phyloP scores from a whole-genome alignment of 2,797 vertebrate genomes.

The Lycodopsis pacificus region DNA sequence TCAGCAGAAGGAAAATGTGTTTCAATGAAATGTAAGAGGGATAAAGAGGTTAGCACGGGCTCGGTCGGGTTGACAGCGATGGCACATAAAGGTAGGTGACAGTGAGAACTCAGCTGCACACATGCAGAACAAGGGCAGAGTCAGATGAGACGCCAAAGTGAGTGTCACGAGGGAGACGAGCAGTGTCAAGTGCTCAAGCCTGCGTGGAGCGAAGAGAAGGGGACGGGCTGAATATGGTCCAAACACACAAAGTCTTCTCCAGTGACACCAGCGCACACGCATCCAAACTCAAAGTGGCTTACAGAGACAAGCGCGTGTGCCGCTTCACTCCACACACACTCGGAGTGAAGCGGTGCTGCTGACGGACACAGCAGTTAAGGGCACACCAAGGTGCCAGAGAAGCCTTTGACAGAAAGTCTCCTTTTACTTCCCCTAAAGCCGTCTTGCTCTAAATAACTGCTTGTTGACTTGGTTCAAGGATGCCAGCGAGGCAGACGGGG shows the following conservation, averaged over 20 bases:
- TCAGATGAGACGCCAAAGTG: conserved; percentile 59
- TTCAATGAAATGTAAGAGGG: conserved; percentile 3
- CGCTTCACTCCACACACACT: conserved; percentile 28
- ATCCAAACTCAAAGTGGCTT: conserved; percentile 46
- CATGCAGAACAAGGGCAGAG: conserved; percentile 46
- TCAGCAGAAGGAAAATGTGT: background rate
- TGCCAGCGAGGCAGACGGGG: conserved; percentile 46
- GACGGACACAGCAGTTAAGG: conserved; percentile 65
- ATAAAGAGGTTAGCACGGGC: conserved; percentile 37
- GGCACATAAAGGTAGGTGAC: conserved; percentile 46
- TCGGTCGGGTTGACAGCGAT: conserved; percentile 26
- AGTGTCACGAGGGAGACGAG: conserved; percentile 69
- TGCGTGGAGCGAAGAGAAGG: conserved; percentile 48
- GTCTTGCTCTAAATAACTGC: conserved; percentile 55
- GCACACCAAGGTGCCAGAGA: conserved; percentile 63
- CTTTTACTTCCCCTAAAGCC: conserved; percentile 54
- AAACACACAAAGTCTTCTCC: conserved; percentile 39
- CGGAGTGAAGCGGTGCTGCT: conserved; percentile 44
- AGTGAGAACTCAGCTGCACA: conserved; percentile 40
- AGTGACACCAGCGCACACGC: conserved; percentile 50
- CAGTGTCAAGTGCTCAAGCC: conserved; percentile 72
- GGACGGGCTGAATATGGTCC: conserved; percentile 39
- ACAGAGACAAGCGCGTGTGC: conserved; percentile 24
- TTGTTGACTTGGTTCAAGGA: conserved; percentile 60
- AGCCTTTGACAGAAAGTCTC: conserved; percentile 67